Conservation (phyloP, 2,888 invertebrate genomes). For the Anthophora plumipes region DNA sequence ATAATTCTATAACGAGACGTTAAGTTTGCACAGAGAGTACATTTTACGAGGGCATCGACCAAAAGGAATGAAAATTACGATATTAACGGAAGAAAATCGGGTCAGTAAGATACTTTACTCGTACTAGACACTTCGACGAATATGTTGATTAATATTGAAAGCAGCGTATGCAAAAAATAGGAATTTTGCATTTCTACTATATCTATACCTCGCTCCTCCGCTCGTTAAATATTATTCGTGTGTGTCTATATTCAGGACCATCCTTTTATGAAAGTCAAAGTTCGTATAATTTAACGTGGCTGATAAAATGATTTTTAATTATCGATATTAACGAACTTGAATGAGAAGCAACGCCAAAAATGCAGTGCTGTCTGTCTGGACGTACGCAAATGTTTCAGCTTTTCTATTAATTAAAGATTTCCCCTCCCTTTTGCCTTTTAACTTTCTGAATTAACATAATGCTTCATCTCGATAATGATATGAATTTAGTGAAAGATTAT, state of each 20-base stretch:
- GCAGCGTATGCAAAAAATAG: background rate
- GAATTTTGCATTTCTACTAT: background rate
- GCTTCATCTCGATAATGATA: background rate
- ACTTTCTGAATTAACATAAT: background rate
- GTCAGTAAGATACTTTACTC: conserved; percentile 27
- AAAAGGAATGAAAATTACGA: conserved; percentile 25
- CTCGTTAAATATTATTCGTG: conserved; percentile 9
- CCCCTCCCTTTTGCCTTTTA: background rate
- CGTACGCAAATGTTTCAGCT: background rate
- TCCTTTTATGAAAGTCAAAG: background rate
- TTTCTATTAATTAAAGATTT: conserved; percentile 40
- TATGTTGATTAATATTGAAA: background rate
- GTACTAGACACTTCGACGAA: background rate
- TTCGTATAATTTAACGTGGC: background rate
- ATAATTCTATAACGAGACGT: too few species aligned
- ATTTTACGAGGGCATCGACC: too few species aligned
- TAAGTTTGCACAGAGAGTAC: too few species aligned
- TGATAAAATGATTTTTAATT: conserved; percentile 24
- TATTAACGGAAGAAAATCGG: conserved; percentile 10
- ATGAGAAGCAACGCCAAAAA: background rate
- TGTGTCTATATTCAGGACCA: too few species aligned
- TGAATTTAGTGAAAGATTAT: too few species aligned
- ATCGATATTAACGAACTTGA: conserved; percentile 11
- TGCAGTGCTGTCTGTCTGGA: background rate
- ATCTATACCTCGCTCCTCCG: too few species aligned